Conservation (phyloP, 2,888 invertebrate genomes). For the Euphydryas editha region DNA sequence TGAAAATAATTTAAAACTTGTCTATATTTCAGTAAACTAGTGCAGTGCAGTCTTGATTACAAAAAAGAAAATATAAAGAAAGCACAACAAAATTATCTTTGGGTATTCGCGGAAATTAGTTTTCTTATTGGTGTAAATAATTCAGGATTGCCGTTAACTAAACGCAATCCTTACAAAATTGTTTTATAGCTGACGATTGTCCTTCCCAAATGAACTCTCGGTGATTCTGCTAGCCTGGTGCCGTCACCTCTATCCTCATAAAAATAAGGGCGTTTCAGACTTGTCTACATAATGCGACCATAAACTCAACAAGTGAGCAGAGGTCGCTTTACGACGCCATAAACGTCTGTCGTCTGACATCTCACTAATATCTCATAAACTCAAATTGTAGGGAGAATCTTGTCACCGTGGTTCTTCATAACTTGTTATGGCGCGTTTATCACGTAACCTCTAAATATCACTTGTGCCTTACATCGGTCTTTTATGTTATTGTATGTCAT, state of each 20-base stretch:
- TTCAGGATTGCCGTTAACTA: constrained; percentile 8
- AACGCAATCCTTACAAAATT: constrained; percentile 17
- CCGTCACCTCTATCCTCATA: constrained; percentile 37
- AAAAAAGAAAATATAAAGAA: not conserved
- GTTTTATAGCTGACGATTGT: constrained; percentile 14
- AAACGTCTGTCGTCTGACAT: constrained; percentile 71
- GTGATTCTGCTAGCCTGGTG: constrained; percentile 28
- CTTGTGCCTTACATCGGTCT: not conserved
- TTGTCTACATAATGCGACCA: constrained; percentile 49
- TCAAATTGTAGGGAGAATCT: constrained; percentile 48
- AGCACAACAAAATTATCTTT: not conserved
- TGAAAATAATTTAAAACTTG: not conserved
- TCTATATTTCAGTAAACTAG: not conserved
- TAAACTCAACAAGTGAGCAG: constrained; percentile 79
- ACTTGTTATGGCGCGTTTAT: constrained; percentile 37
- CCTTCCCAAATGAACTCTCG: constrained; percentile 27
- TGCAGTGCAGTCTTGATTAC: not conserved
- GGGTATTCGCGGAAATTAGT: not conserved
- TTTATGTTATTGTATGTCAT: not conserved
- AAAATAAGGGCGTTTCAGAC: constrained; percentile 47
- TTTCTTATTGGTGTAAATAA: not conserved
- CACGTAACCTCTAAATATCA: constrained; percentile 27
- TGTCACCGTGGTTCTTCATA: constrained; percentile 44
- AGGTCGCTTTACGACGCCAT: constrained; percentile 72
- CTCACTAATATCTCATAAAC: constrained; percentile 79